Evolutionary conservation across 2,113 vertebrate species (phyloP).

Genomic region (Neogobius melanostomus): DNA sequence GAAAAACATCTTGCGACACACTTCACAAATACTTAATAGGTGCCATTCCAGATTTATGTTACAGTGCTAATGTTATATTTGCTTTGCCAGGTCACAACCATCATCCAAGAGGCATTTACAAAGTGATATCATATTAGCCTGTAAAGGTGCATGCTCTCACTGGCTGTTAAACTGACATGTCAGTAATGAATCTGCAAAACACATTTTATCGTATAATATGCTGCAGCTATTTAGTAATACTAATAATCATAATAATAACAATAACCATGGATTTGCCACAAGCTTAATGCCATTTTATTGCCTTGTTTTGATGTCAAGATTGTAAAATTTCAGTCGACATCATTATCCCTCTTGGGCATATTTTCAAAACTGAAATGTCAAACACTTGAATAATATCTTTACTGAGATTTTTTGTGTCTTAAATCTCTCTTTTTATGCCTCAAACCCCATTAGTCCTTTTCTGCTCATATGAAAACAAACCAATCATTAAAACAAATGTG

Average conservation of each 20-base stretch:
- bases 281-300: not conserved
- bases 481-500: conserved; percentile 3
- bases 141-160: too few relatives aligned
- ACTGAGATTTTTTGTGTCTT: not conserved
- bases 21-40: too few relatives aligned
- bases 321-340: not conserved
- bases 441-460: conserved; percentile 2
- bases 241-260: not conserved
- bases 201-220: too few relatives aligned
- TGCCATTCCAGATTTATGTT: too few relatives aligned
- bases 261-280: not conserved
- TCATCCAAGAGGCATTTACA: too few relatives aligned
- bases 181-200: too few relatives aligned
- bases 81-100: too few relatives aligned
- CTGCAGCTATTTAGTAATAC: too few relatives aligned
- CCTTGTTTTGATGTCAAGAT: not conserved
- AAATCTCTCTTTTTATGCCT: not conserved
- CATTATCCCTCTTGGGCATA: not conserved
- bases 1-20: too few relatives aligned
- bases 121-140: too few relatives aligned
- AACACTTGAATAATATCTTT: not conserved
- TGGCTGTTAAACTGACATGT: too few relatives aligned
- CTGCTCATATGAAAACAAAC: not conserved
- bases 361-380: not conserved
- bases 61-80: too few relatives aligned